Base-by-base conservation (phyloP, 1,140 invertebrate species). In the Carcinoscorpius rotundicauda region DNA sequence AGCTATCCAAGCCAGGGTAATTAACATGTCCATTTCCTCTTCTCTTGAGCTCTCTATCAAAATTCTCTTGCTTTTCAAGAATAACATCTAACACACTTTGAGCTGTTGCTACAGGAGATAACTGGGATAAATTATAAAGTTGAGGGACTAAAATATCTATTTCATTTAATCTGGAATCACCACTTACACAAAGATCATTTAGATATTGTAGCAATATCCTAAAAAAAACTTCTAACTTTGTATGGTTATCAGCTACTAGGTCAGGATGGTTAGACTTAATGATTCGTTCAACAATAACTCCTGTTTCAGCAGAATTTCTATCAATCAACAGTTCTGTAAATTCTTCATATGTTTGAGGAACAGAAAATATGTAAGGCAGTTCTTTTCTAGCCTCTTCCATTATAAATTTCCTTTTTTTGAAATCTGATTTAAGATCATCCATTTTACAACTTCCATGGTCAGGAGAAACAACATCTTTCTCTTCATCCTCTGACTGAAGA, bases 231-330 rank as follows among this genome's bases (percentile, higher is more conserved):
- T 83, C 82, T 50, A 93, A 78, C 73, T 87, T 85, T 59, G 85
- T 82, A 74, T 88, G 89, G 72, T 93, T 93, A 9, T 81, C 83
- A 68, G 83, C 82, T 29, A 82, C 81, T 58, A 92, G 75, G 73
- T 86, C 86, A 52, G 86, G 86, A 76, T 93, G 86, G 78, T 91
- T 88, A 70, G 85, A 88, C 78, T 91, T 91, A 58, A 93, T 86
- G 69, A 95, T 84, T 71, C 90, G 82, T 69, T 91, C 85, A 61
- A 95, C 71, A 6, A 93, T 85, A 5, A 83, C 79, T 3, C 81
- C 76, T 69, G 89, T 86, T 68, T 88, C 81, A 5, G 82, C 75
- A 6, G 81, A 76, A 52, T 79, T 79, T 65, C 85, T 29, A n/a
- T 81, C 78, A 59, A 80, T 72, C 52, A 94, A 74, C 58, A 89